Evolutionary conservation across 1,140 invertebrate genomes (phyloP).

Genomic region (Magallana ariakensis): DNA sequence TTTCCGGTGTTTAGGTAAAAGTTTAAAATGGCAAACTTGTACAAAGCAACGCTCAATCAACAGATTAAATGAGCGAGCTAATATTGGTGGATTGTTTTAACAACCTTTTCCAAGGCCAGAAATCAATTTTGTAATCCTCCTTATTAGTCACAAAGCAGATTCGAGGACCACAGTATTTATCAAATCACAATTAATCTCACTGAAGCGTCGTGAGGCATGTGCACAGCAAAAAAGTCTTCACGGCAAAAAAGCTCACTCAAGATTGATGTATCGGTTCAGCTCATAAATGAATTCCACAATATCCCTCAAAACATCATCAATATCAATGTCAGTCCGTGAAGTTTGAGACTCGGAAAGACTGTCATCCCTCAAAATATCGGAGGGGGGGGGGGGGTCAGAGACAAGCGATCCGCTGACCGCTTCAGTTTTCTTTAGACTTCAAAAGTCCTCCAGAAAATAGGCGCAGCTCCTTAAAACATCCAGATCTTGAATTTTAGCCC

Average conservation of each 20-base stretch:
- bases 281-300: too few species aligned
- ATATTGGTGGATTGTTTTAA: conserved; percentile 32
- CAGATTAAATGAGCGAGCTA: conserved; percentile 33
- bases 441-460: too few species aligned
- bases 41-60: conserved; percentile 17
- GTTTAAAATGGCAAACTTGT: conserved; percentile 14
- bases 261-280: too few species aligned
- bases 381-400: too few species aligned
- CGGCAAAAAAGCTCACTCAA: neutral
- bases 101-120: conserved; percentile 21
- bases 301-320: too few species aligned
- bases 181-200: neutral
- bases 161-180: neutral
- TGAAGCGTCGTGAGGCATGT: neutral
- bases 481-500: too few species aligned
- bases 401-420: too few species aligned
- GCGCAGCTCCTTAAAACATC: too few species aligned
- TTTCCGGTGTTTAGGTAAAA: conserved; percentile 24
- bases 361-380: too few species aligned
- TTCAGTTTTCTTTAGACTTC: too few species aligned
- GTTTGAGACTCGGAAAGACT: too few species aligned
- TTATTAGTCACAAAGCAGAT: neutral
- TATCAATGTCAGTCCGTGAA: too few species aligned
- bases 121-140: conserved; percentile 29
- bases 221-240: neutral